Evolutionary conservation across 30 jellyfish, hydroid and myxozoan genomes (phyloP).

Genomic region (Aurelia aurita complex sp. Pacific): DNA sequence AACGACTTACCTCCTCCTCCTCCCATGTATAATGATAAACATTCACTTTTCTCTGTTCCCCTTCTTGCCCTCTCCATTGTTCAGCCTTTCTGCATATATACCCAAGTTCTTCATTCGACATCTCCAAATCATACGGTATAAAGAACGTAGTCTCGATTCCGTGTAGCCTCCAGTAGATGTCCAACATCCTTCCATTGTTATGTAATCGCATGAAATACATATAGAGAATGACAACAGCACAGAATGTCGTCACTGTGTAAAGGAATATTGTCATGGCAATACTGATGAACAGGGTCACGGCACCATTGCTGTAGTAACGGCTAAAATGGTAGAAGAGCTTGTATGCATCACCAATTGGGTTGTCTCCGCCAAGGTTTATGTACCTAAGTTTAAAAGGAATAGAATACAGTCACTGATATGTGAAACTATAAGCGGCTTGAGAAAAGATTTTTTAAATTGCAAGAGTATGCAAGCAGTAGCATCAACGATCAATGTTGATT

Average conservation of each 20-base stretch:
- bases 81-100: constrained; percentile 87
- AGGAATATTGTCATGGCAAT: constrained; percentile 79
- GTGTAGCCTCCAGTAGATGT: constrained; percentile 94
- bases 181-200: constrained; percentile 95
- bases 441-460: too few species aligned
- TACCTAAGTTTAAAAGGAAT: constrained; percentile 28
- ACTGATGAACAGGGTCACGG: constrained; percentile 85
- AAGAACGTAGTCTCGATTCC: constrained; percentile 86
- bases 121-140: constrained; percentile 83
- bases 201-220: constrained; percentile 87
- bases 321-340: constrained; percentile 94
- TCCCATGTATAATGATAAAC: constrained; percentile 95
- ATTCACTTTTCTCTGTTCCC: constrained; percentile 90
- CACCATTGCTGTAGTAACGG: constrained; percentile 87
- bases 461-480: too few species aligned
- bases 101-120: constrained; percentile 83
- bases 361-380: constrained; percentile 66
- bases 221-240: constrained; percentile 71
- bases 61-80: constrained; percentile 98
- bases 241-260: constrained; percentile 72
- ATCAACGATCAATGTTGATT: too few species aligned
- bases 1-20: constrained; percentile 78
- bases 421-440: too few species aligned
- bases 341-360: constrained; percentile 95
- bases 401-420: background rate